phyloP scores from a whole-genome alignment of 2,888 invertebrate species.

The Eupeodes luniger region DNA sequence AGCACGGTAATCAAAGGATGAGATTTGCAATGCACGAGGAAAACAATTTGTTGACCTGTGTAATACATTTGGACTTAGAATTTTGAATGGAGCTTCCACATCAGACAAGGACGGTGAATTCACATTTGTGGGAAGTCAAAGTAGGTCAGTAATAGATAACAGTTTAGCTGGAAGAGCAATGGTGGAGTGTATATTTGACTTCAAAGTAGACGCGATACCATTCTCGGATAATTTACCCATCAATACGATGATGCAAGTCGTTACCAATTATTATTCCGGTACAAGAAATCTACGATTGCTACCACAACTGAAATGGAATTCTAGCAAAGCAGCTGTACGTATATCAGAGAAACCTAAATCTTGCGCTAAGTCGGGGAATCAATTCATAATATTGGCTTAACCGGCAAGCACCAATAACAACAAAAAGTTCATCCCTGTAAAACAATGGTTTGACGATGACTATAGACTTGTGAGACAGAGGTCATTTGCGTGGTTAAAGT shows the following conservation, averaged over 20 bases:
- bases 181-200: not conserved
- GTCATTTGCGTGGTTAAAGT: not conserved
- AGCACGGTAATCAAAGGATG: not conserved
- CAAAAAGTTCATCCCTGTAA: not conserved
- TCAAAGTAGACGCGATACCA: not conserved
- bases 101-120: not conserved
- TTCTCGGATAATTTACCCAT: not conserved
- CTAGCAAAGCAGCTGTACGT: too few relatives aligned
- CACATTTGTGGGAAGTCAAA: not conserved
- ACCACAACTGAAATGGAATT: too few relatives aligned
- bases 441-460: not conserved
- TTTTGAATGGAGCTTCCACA: not conserved
- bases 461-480: not conserved
- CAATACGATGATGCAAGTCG: too few relatives aligned
- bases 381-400: not conserved
- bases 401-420: not conserved
- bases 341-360: not conserved
- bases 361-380: not conserved
- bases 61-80: not conserved
- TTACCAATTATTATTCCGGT: too few relatives aligned
- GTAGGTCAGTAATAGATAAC: constrained; percentile 1
- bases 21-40: not conserved
- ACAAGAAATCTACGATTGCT: too few relatives aligned
- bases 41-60: not conserved
- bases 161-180: not conserved